phyloP scores from a whole-genome alignment of 2,888 invertebrate species.

The Tenodera sinensis region DNA sequence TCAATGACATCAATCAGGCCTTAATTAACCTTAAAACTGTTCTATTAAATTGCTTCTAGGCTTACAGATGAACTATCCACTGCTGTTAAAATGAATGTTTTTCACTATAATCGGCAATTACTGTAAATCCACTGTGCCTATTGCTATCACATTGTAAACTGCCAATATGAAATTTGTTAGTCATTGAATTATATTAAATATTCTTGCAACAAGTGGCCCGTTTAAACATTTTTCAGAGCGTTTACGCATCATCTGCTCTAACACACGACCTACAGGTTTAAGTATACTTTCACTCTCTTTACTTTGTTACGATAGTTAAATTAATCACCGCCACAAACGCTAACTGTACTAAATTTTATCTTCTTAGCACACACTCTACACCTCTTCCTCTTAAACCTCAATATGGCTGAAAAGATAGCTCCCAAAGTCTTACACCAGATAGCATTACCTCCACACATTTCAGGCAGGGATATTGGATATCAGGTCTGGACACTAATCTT shows the following conservation, averaged over 20 bases:
- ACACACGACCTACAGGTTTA: background rate
- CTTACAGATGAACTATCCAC: background rate
- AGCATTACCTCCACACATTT: background rate
- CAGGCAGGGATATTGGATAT: too few relatives aligned
- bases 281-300: background rate
- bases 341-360: background rate
- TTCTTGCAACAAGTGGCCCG: conserved; percentile 15
- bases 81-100: background rate
- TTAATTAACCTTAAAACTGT: background rate
- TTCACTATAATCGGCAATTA: background rate
- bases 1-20: background rate
- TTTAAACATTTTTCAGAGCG: background rate
- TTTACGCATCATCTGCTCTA: background rate
- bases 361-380: background rate
- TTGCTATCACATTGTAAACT: background rate
- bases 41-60: background rate
- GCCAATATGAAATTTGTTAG: background rate
- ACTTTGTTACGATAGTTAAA: background rate
- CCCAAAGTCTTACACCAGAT: background rate
- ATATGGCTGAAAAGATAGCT: background rate
- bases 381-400: background rate
- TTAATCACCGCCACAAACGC: background rate
- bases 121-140: background rate
- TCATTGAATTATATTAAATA: background rate
- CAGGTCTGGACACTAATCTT: too few relatives aligned